Evolutionary conservation across 2,888 invertebrate genomes (phyloP), one percentile per base, ranked within the genome.

Genomic region (Gasteruption jaculator): DNA sequence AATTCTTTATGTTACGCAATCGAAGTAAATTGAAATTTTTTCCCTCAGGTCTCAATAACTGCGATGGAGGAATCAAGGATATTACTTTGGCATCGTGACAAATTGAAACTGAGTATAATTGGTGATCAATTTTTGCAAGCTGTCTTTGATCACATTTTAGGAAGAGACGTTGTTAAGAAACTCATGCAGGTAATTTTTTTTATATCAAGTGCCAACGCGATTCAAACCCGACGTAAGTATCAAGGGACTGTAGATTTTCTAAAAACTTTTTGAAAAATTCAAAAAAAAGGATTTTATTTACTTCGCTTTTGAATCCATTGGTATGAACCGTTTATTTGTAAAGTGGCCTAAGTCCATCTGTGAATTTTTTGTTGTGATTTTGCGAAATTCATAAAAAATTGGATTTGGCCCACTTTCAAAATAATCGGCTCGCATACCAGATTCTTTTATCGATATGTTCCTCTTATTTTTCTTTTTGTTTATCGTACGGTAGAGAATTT

Each of bases 11-110:
- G 21, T 35, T 14, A 29, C n/a, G 12, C 31, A 32, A 38, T 30
- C 18, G n/a, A 27, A 6, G 3, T 8, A 39, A 33, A 11, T 38
- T 12, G 24, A 27, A 37, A 35, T 49, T 29, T 41, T 27, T 36
- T 51, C 33, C 66, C 72, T 1, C 72, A 86, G 86, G 88, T 88
- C 55, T 87, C 88, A 44, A 86, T 89, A 71, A 87, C 87, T 74
- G 87, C 89, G 51, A 84, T 90, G 81, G 89, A 89, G 68, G 89
- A 89, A 66, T 86, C 87, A 1, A 76, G 86, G 37, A 82, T 90
- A 53, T 74, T 90, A 52, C 82, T 88, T 51, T 90, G 88, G 89
- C 88, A 89, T 70, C 78, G 88, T 30, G 89, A 90, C 71, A 89
- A 89, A 71, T 76, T 90, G 65, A 86, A 87, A 73, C 75, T 90